Conservation (phyloP, 2,797 vertebrate genomes). For the Rhincodon typus region DNA sequence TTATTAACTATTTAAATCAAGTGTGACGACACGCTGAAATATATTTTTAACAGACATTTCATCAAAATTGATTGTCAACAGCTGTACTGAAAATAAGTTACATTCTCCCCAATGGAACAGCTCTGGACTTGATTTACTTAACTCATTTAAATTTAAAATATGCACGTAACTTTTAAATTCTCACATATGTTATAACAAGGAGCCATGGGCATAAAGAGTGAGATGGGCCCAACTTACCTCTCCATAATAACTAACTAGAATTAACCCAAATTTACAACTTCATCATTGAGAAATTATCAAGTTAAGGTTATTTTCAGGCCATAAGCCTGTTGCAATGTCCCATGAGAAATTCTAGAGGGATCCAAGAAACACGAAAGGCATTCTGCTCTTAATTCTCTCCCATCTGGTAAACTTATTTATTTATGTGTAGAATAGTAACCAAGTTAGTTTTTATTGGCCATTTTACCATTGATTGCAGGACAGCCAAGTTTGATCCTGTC, state of each 20-base stretch:
- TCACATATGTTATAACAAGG: neutral
- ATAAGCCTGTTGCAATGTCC: neutral
- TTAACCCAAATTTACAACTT: neutral
- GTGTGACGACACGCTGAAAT: neutral
- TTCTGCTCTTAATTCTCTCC: neutral
- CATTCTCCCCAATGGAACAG: neutral
- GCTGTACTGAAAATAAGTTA: neutral
- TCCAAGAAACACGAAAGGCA: neutral
- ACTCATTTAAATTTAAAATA: neutral
- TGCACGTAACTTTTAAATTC: neutral
- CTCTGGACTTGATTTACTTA: neutral
- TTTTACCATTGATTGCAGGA: neutral
- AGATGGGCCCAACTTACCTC: neutral
- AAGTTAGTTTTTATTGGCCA: neutral
- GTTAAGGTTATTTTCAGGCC: neutral
- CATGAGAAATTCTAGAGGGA: neutral
- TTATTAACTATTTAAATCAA: neutral
- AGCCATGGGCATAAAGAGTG: neutral
- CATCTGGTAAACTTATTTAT: neutral
- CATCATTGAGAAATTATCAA: neutral
- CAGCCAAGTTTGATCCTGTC: neutral
- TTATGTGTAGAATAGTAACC: neutral
- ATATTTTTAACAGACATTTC: neutral
- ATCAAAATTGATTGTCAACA: neutral
- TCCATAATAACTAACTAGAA: neutral